Evolutionary conservation across 2,113 vertebrate genomes (phyloP).

Genomic region (Tricholaema leucomelas): DNA sequence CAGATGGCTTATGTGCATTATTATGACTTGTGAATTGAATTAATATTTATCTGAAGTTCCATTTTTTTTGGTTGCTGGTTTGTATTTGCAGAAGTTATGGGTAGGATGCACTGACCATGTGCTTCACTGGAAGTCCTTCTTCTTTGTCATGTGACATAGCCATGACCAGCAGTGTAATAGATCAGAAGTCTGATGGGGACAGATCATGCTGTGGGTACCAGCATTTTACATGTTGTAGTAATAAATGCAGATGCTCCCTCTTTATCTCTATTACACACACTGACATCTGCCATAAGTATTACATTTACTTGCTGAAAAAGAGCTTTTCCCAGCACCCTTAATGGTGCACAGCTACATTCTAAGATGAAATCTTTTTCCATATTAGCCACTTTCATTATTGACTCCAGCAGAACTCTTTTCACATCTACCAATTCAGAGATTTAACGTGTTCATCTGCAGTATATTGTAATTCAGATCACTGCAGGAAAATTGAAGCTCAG

Average conservation of each 20-base stretch:
- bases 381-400: constrained; percentile 37
- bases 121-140: background rate
- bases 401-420: constrained; percentile 11
- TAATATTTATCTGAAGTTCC: background rate
- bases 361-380: background rate
- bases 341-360: background rate
- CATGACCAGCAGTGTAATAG: background rate
- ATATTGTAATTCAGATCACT: constrained; percentile 23
- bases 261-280: background rate
- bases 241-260: constrained; percentile 30
- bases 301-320: background rate
- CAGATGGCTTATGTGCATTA: background rate
- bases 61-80: background rate
- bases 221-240: background rate
- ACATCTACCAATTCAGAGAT: background rate
- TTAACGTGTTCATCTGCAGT: constrained; percentile 8
- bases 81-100: background rate
- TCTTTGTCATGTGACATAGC: background rate
- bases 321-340: background rate
- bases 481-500: constrained; percentile 21
- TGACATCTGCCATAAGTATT: constrained; percentile 24
- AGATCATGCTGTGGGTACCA: background rate
- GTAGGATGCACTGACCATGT: background rate
- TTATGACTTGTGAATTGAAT: background rate
- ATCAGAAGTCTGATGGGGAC: background rate